phyloP scores from a whole-genome alignment of 2,888 invertebrate genomes.

The Pseudococcus jackbeardsleyi region DNA sequence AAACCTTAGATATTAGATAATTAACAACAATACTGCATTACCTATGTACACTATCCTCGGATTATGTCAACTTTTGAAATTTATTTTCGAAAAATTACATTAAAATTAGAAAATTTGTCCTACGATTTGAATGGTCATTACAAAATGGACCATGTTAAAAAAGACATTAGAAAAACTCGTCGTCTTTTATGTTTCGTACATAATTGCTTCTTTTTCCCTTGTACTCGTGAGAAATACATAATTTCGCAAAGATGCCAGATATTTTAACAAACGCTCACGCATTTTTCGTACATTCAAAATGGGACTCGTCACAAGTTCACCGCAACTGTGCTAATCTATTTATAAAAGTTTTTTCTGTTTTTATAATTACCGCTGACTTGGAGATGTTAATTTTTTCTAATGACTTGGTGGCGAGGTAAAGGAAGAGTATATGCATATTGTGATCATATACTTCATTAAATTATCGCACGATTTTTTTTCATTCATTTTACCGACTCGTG shows the following conservation, averaged over 20 bases:
- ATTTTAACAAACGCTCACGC: slow-evolving; percentile 3
- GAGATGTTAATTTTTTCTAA: slow-evolving; percentile 1
- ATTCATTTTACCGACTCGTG: neutral
- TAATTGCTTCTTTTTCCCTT: neutral
- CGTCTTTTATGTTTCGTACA: neutral
- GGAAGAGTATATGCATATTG: neutral
- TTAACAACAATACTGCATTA: slow-evolving; percentile 18
- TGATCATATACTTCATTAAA: neutral
- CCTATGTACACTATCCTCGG: neutral
- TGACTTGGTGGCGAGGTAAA: neutral
- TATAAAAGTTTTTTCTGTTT: slow-evolving; percentile 20
- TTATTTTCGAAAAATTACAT: neutral
- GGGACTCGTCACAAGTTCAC: neutral
- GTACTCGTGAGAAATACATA: slow-evolving; percentile 27
- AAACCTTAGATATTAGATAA: slow-evolving; percentile 21
- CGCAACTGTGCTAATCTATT: slow-evolving; percentile 30
- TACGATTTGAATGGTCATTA: neutral
- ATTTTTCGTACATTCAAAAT: neutral
- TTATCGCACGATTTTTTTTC: neutral
- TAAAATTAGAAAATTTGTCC: neutral
- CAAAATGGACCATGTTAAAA: slow-evolving; percentile 1
- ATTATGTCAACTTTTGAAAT: slow-evolving; percentile 17
- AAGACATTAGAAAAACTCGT: neutral
- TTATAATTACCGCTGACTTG: neutral
- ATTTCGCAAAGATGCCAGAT: slow-evolving; percentile 28